Base-by-base conservation (phyloP, 92 coral and sea anemone genomes). In the Porites rus region DNA sequence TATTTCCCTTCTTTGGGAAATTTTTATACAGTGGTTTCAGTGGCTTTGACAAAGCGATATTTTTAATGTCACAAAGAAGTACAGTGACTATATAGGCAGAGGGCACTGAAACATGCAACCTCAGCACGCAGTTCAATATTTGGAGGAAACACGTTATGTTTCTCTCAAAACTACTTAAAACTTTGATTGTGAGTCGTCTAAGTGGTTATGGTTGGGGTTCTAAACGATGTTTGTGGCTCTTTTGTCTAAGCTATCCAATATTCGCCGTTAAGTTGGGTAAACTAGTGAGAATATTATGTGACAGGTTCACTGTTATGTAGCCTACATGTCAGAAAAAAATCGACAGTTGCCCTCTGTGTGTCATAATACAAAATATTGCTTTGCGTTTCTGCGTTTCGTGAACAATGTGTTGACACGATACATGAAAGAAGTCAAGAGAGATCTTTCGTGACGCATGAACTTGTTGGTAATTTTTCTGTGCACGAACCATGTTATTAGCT, bases 201-300 rank as follows among this genome's bases (percentile, higher is more conserved):
- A 74, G 79, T 83, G 79, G 52, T 76, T 83, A 50, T 73, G 79
- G 73, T 67, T 63, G 61, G 87, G 51, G 87, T 52, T 83, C 73
- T 83, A 83, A 83, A 64, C 56, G 25, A 74, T 83, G 80, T 74
- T 74, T 74, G 86, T 74, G 74, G 87, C 74, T 64, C 80, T 24
- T 83, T 83, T 83, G 87, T 83, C 74, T 50, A 83, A 83, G 79
- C 74, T 54, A 46, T 51, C 73, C 80, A 74, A 83, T 83, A 83
- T 83, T 83, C 61, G 65, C 28, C 52, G 65, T 73, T 74, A n/a
- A 38, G 43, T 64, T 80, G 76, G 51, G 51, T 69, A 68, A 70
- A 70, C 86, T 74, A 69, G 77, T 60, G 77, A 69, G 17, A 64
- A 69, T 51, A 56, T 70, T 16, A 22, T 64, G 22, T 54, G 63